A percentile compares a stretch with the other conserved stretches of the same genome.
Conservation (phyloP, 2,797 vertebrate species). For the Uromys caudimaculatus region DNA sequence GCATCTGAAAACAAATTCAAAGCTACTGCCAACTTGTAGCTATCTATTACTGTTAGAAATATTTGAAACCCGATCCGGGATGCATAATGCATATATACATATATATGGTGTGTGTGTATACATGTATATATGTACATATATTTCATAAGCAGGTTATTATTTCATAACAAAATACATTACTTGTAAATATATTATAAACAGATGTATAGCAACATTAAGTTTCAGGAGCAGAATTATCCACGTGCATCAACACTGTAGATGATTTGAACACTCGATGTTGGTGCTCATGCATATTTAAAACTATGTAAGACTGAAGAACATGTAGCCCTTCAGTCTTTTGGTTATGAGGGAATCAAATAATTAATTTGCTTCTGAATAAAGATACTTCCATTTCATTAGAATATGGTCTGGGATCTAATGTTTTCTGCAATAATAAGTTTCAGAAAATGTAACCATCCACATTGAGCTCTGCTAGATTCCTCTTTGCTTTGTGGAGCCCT, state of each 20-base stretch:
- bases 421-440: background rate
- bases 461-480: slow-evolving; percentile 19
- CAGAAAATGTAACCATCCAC: background rate
- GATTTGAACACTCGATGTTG: background rate
- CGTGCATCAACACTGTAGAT: background rate
- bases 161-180: slow-evolving; percentile 30
- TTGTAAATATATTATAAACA: background rate
- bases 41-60: background rate
- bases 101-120: too few species aligned
- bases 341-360: background rate
- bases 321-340: background rate
- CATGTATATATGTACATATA: background rate
- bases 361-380: slow-evolving; percentile 32
- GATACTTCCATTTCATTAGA: background rate
- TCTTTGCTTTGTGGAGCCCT: background rate
- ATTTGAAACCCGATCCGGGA: background rate
- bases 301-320: background rate
- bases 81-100: background rate
- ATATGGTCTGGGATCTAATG: background rate
- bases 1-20: slow-evolving; percentile 8
- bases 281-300: background rate
- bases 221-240: background rate
- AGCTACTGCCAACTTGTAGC: background rate
- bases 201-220: background rate
- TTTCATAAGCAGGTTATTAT: slow-evolving; percentile 9